These are phyloP conservation scores for Babylonia areolata DNA, from an alignment of 1,140 invertebrate genomes.

Conservation along the genomic window DNA sequence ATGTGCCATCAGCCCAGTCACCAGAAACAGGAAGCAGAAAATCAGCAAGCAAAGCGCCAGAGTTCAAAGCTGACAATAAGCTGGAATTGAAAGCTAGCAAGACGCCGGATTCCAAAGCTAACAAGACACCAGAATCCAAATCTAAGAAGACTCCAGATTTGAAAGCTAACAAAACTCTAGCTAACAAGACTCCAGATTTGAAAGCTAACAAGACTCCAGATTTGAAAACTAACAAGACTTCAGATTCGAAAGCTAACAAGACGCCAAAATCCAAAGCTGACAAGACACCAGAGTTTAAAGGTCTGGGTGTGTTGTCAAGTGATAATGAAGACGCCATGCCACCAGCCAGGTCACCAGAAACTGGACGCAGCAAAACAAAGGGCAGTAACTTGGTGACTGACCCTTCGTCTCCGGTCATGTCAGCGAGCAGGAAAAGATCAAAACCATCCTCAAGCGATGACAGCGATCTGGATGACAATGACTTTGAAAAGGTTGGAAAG, in stretches of 20 bases:
- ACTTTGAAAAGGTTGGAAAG: conserved; percentile 46
- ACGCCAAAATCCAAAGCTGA: no score
- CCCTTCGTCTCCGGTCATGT: no score
- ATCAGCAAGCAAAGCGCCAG: not conserved
- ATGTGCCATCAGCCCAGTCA: not conserved
- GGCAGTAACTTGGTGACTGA: not conserved
- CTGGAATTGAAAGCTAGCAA: no score
- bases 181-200: no score
- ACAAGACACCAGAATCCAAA: no score
- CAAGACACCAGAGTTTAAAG: conserved; percentile 39
- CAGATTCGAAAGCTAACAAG: no score
- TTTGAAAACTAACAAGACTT: no score
- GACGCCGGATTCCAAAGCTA: no score
- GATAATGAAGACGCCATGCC: not conserved
- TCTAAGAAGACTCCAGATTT: no score
- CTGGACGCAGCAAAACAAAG: not conserved
- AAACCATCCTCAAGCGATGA: conserved; percentile 24
- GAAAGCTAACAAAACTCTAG: no score
- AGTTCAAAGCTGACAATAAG: no score
- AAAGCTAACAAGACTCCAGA: no score
- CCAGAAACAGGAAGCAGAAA: not conserved
- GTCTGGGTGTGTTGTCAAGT: conserved; percentile 25
- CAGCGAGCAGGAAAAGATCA: not conserved
- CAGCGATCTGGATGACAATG: conserved; percentile 49
- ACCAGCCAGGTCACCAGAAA: not conserved